phyloP scores from a whole-genome alignment of 1,140 invertebrate species.

The Nautilus pompilius region DNA sequence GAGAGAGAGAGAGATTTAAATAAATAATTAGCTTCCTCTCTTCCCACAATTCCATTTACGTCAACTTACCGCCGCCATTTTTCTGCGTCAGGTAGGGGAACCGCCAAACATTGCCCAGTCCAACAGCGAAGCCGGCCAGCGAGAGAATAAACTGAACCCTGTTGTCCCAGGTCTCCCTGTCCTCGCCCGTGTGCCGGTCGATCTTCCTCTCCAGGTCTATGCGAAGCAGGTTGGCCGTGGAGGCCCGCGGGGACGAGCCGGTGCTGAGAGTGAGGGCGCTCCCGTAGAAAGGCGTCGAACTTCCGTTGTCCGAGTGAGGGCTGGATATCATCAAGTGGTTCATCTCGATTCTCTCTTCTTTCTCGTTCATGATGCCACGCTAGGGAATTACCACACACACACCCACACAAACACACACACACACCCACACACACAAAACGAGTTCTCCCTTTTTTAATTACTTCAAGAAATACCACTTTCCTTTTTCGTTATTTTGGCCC shows the following conservation, averaged over 20 bases:
- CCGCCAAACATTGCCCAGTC: slow-evolving; percentile 86
- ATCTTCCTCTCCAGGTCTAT: slow-evolving; percentile 38
- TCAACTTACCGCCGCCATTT: slow-evolving; percentile 75
- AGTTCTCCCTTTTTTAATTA: not conserved
- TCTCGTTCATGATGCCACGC: not conserved
- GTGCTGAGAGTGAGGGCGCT: slow-evolving; percentile 15
- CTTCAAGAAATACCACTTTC: too few species aligned
- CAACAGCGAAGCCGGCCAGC: slow-evolving; percentile 55
- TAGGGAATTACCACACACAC: not conserved
- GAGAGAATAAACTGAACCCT: slow-evolving; percentile 57
- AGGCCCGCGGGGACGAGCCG: slow-evolving; percentile 23
- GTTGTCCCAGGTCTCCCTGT: slow-evolving; percentile 31
- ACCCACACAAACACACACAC: not conserved
- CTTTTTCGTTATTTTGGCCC: too few species aligned
- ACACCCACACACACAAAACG: not conserved
- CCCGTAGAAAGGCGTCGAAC: slow-evolving; percentile 6
- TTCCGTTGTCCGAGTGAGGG: slow-evolving; percentile 1
- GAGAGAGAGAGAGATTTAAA: not conserved
- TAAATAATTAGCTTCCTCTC: too few species aligned
- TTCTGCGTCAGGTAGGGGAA: slow-evolving; percentile 92
- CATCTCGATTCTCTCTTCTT: not conserved
- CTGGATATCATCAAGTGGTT: not conserved
- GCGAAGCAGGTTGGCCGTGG: slow-evolving; percentile 31
- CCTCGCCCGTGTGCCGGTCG: slow-evolving; percentile 36
- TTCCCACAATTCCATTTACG: too few species aligned